phyloP scores from a whole-genome alignment of 2,888 invertebrate genomes.

The Podotricha telesiphe region DNA sequence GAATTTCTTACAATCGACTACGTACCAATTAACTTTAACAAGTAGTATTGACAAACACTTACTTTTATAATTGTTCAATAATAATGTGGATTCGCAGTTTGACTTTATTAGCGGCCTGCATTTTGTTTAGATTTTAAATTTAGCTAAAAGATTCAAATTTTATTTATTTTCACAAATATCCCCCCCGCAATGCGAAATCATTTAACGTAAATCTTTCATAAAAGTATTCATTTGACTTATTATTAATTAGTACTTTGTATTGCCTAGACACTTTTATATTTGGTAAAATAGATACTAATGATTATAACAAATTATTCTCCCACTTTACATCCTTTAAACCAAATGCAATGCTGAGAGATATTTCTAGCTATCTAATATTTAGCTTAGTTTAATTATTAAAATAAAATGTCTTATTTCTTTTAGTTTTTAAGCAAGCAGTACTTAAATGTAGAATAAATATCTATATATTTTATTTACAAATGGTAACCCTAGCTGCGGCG shows the following conservation, averaged over 20 bases:
- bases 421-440: not conserved
- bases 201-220: not conserved
- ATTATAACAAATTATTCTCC: no score
- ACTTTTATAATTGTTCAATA: not conserved
- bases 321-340: no score
- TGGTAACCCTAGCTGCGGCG: conserved; percentile 33
- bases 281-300: no score
- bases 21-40: not conserved
- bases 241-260: no score
- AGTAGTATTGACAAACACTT: not conserved
- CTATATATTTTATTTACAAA: not conserved
- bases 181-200: not conserved
- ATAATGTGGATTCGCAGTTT: not conserved
- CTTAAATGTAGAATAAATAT: not conserved
- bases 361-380: no score
- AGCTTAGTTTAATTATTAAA: no score
- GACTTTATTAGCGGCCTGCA: not conserved
- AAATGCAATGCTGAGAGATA: no score
- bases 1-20: not conserved
- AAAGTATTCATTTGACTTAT: no score
- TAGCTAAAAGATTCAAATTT: not conserved
- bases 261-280: no score
- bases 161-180: not conserved
- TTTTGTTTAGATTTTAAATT: not conserved
- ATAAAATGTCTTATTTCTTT: not conserved